Base-by-base conservation (phyloP, 2,113 vertebrate species). In the Austrofundulus limnaeus region DNA sequence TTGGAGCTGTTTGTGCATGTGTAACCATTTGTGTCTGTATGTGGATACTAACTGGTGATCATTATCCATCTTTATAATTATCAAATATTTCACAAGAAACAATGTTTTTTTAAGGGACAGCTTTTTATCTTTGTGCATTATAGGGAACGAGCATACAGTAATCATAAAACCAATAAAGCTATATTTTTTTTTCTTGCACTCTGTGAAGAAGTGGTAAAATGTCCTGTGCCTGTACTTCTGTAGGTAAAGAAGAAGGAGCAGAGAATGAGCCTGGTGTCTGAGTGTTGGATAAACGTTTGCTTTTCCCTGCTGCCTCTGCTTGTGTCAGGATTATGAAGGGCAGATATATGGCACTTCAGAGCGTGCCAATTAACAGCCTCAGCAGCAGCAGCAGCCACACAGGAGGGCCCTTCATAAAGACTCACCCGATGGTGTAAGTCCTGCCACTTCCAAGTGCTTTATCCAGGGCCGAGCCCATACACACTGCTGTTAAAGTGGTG, bases 321-420 rank as follows among this genome's bases (percentile, higher is more conserved):
- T 77, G 80, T 80, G 83, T 85, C 72, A 75, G 88, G 85, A 89
- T 92, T 88, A 91, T 82, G 84, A 87, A 91, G 87, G 90, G 85
- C 87, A 89, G 87, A 89, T 90, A 91, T 84, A 88, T 80, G 42
- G 78, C 82, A 83, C 89, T 90, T 89, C 83, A 90, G 81, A 90
- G 84, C 66, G 86, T 83, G 88, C 88, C 91, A 92, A 92, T 92
- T 91, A 92, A 92, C 91, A 89, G 86, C 86, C 82, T 83, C 87
- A 87, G 88, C 87, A 84, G 86, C 72, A 85, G 87, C 72, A 60
- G 83, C 88, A 42, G 64, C 87, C 78, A 85, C 86, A 81, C 88
- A 90, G 90, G 91, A 91, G 87, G 84, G 74, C 80, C 83, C 86
- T 84, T 85, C 88, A 91, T 87, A 88, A 91, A 89, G 90, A 79